A percentile compares a stretch with the other conserved stretches of the same genome.
Evolutionary conservation across 2,113 vertebrate genomes (phyloP).

Genomic region (Cyanoramphus novaezelandiae): DNA sequence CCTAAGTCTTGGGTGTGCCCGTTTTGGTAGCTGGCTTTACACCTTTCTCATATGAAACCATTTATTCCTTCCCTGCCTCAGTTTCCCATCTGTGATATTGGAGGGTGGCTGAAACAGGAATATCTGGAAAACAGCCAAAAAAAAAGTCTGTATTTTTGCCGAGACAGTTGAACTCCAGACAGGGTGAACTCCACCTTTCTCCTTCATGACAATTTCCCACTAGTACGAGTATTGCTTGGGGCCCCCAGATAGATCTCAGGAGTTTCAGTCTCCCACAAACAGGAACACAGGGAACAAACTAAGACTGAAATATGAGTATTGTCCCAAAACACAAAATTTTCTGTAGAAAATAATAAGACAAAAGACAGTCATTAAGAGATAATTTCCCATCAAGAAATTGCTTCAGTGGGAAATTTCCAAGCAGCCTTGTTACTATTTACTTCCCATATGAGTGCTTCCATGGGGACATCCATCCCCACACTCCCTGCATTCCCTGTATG

Average conservation of each 20-base stretch:
- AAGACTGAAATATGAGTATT: background rate
- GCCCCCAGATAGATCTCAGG: background rate
- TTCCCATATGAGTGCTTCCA: background rate
- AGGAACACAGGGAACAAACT: background rate
- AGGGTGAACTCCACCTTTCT: background rate
- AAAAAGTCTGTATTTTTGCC: background rate
- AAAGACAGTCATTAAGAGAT: background rate
- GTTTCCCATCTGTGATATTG: background rate
- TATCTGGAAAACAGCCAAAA: background rate
- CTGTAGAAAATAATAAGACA: too few relatives aligned
- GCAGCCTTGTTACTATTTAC: background rate
- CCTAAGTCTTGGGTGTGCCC: background rate
- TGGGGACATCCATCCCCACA: background rate
- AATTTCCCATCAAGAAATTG: background rate
- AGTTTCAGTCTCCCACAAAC: background rate
- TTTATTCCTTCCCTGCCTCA: background rate
- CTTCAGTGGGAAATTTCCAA: background rate
- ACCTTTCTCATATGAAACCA: accelerated
- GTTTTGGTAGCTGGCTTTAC: accelerated
- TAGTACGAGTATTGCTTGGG: accelerated
- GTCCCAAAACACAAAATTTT: background rate
- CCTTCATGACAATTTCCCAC: background rate
- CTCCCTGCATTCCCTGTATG: background rate
- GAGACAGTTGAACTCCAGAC: background rate
- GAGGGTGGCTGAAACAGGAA: background rate